Percentiles rank a stretch among this genome's conserved stretches.
phyloP scores from a whole-genome alignment of 2,888 invertebrate genomes.

The Stenchaetothrips biformis region DNA sequence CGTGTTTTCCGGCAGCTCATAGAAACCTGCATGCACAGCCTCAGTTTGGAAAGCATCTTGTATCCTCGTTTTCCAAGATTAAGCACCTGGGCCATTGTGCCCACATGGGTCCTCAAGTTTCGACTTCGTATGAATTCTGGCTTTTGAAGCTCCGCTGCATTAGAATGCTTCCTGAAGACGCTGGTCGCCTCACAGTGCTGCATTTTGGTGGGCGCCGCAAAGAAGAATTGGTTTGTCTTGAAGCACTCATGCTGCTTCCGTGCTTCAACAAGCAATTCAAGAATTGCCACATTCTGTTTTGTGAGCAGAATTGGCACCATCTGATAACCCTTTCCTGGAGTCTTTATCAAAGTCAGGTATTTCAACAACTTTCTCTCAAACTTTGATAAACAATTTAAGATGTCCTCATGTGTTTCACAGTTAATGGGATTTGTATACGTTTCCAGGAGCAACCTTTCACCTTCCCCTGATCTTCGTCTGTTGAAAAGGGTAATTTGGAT shows the following conservation, averaged over 20 bases:
- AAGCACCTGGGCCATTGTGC: neutral
- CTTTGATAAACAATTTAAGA: neutral
- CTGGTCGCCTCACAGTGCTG: neutral
- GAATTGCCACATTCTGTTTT: neutral
- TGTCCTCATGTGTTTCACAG: neutral
- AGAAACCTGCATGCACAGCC: neutral
- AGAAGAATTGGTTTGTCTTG: neutral
- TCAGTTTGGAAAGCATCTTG: neutral
- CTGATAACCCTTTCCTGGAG: neutral
- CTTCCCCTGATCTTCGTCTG: neutral
- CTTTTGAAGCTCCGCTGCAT: neutral
- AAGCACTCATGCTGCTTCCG: neutral
- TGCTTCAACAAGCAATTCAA: neutral
- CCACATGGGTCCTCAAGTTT: neutral
- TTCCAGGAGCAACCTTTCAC: neutral
- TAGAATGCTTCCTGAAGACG: neutral
- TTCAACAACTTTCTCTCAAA: neutral
- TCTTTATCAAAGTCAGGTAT: neutral
- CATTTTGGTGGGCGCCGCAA: neutral
- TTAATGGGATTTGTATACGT: neutral
- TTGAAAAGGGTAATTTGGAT: neutral
- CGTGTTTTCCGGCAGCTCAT: neutral
- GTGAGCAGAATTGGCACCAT: neutral
- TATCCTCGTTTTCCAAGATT: neutral
- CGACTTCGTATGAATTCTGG: neutral